Percentiles rank a stretch among this genome's conserved stretches.
Conservation (phyloP, 1,140 invertebrate genomes). For the Hydropsyche tenuis region DNA sequence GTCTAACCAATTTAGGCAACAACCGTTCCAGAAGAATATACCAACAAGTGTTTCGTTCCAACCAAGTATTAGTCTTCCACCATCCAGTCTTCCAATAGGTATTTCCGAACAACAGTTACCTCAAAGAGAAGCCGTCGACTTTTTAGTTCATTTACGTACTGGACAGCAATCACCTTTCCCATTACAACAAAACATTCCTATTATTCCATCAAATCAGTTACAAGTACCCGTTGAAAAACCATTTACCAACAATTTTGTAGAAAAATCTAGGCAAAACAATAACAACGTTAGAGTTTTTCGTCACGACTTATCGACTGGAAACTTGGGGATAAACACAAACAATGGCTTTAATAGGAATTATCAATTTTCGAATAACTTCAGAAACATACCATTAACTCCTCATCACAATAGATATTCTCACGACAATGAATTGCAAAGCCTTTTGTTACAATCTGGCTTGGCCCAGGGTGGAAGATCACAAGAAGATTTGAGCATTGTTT, state of each 20-base stretch:
- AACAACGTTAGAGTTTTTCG: conserved; percentile 58
- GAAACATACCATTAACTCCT: conserved; percentile 21
- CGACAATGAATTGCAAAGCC: conserved; percentile 69
- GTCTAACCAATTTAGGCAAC: conserved; percentile 49
- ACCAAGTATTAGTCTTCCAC: conserved; percentile 60
- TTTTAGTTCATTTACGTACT: conserved; percentile 57
- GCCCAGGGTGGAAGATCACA: conserved; percentile 63
- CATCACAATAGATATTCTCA: conserved; percentile 49
- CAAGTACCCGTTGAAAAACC: conserved; percentile 48
- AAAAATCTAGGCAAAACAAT: conserved; percentile 47
- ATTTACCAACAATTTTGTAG: conserved; percentile 35
- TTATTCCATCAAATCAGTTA: conserved; percentile 57
- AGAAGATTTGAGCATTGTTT: conserved; percentile 80
- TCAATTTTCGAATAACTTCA: conserved; percentile 17
- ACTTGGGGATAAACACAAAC: conserved; percentile 64
- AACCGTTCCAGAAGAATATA: conserved; percentile 34
- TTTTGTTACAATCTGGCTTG: conserved; percentile 70
- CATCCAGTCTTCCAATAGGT: conserved; percentile 46
- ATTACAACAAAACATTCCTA: conserved; percentile 60
- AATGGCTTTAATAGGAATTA: conserved; percentile 26
- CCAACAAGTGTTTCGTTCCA: conserved; percentile 57
- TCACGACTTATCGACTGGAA: conserved; percentile 61
- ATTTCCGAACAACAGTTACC: conserved; percentile 56
- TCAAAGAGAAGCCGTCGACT: conserved; percentile 61
- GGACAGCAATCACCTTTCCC: conserved; percentile 56